Percentiles rank a stretch among this genome's conserved stretches.
phyloP scores from a whole-genome alignment of 2,888 invertebrate genomes.

The Mantis religiosa region DNA sequence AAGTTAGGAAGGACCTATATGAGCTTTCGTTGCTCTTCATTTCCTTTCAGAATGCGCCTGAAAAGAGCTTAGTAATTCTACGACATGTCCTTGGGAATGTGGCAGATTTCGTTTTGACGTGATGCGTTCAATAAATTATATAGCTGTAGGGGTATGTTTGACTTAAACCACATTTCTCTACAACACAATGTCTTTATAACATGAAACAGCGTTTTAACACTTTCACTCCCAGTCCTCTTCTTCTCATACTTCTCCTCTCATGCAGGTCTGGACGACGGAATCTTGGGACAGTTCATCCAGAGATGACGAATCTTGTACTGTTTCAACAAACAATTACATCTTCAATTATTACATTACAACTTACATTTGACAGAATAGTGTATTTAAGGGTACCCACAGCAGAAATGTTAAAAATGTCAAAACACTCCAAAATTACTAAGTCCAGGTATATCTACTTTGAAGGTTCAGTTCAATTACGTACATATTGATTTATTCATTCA shows the following conservation, averaged over 20 bases:
- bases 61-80: no score
- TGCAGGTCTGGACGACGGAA: slow-evolving; percentile 61
- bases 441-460: no score
- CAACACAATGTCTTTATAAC: neutral
- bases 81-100: neutral
- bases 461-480: no score
- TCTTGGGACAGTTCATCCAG: slow-evolving; percentile 84
- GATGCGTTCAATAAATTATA: neutral
- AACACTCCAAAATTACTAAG: no score
- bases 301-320: slow-evolving; percentile 59
- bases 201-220: neutral
- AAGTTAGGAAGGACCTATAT: neutral
- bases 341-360: no score
- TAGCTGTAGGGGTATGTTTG: neutral
- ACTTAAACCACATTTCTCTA: neutral
- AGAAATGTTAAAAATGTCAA: no score
- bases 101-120: neutral
- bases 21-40: neutral
- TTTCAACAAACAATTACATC: slow-evolving; percentile 42
- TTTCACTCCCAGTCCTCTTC: neutral
- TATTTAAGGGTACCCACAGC: neutral
- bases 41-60: neutral
- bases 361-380: neutral
- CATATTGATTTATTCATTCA: no score
- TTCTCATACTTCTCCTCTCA: slow-evolving; percentile 36